Base-by-base conservation (phyloP, 2,797 vertebrate species). In the Acanthornis magna region DNA sequence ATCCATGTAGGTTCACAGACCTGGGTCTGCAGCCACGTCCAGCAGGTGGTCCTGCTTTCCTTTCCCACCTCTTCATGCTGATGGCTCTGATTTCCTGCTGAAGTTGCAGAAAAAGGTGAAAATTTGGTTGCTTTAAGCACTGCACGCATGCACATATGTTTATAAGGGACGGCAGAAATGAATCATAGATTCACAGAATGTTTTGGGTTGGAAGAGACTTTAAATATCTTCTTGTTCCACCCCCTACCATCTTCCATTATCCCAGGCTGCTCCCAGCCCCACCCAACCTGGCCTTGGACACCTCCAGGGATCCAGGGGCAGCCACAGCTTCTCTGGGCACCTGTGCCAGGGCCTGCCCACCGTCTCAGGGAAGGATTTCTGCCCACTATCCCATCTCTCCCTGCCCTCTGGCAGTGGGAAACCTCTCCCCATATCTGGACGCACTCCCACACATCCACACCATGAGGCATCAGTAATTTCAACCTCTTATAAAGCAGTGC, bases 201-300 rank as follows among this genome's bases (percentile, higher is more conserved):
- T 14, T 73, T 78, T 61, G 40, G 9, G 23, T 17, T 38, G 16
- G 32, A 85, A 67, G 26, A 22, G 27, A 50, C 4, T 53, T 38
- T 2, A 29, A 73, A 36, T 14, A 42, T 29, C 16, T 26, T 22
- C 38, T 48, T 17, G 21, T 66, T 16, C 18, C 25, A 30, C 2
- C 1, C 23, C 3, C 11, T 78, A 7, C 9, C 7, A 29, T 0
- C 13, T 42, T 0, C 38, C 21, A 40, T 20, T 10, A 0, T 8
- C 5, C 11, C 60, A 54, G 34, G 11, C 0, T 54, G 19, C 19
- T 85, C 16, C 60, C 53, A 72, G 4, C 18, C 10, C 4, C 0
- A 0, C 47, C n/a, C 18, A 60, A 0, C 9, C 47, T 36, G 66
- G 11, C 2, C 5, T 72, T 36, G 53, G 16, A 1, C 34, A 27